Conservation (phyloP, 2,888 invertebrate species). For the Barypeithes pellucidus region DNA sequence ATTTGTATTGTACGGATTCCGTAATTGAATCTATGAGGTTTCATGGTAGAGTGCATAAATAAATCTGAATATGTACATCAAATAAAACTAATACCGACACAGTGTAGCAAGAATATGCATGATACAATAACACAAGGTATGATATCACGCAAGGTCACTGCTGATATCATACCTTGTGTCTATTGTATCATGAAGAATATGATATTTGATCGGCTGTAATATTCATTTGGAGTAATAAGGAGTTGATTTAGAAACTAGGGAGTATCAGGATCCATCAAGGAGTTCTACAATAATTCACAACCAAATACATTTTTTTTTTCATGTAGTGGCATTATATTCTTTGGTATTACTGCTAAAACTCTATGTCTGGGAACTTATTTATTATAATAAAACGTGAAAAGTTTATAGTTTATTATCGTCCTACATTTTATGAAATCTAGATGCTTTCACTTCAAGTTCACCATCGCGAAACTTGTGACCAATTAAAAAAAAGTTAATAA, state of each 20-base stretch:
- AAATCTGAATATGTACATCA: neutral
- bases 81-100: too few relatives aligned
- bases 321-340: neutral
- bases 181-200: too few relatives aligned
- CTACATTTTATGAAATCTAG: constrained; percentile 44
- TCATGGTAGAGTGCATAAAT: neutral
- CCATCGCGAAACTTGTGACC: constrained; percentile 31
- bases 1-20: neutral
- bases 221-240: too few relatives aligned
- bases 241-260: too few relatives aligned
- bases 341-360: neutral
- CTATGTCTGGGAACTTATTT: neutral
- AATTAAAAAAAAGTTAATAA: constrained; percentile 37
- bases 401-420: constrained; percentile 32
- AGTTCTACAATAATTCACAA: neutral
- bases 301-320: too few relatives aligned
- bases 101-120: too few relatives aligned
- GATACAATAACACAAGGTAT: too few relatives aligned
- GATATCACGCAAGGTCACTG: too few relatives aligned
- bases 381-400: constrained; percentile 11
- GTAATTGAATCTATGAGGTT: constrained; percentile 8
- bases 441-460: constrained; percentile 50
- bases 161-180: too few relatives aligned
- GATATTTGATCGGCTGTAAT: too few relatives aligned
- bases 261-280: neutral